Conservation (phyloP, 2,797 vertebrate species). For the Alexandromys oeconomus region DNA sequence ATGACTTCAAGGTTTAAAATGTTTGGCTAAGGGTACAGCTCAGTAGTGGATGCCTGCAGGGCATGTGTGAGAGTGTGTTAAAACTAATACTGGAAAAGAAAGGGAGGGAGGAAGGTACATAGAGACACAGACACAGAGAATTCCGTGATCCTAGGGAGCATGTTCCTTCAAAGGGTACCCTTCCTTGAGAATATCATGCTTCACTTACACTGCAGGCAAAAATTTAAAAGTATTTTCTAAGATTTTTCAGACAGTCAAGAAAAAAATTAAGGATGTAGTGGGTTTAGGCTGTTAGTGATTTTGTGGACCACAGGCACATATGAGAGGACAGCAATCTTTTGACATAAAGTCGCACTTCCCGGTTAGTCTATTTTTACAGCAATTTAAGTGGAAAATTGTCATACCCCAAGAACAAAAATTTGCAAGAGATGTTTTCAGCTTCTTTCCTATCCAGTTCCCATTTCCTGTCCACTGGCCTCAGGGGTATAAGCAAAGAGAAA, state of each 20-base stretch:
- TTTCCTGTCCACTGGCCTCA: slow-evolving; percentile 74
- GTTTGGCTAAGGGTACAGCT: not conserved
- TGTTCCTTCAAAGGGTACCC: not conserved
- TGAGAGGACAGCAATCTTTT: slow-evolving; percentile 21
- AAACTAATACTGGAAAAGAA: not conserved
- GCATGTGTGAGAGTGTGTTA: not conserved
- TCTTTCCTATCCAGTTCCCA: slow-evolving; percentile 72
- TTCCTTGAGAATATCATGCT: not conserved
- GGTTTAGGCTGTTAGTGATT: not conserved
- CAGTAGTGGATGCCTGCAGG: not conserved
- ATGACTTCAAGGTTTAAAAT: slow-evolving; percentile 4
- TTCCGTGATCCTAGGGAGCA: not conserved
- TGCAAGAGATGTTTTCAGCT: slow-evolving; percentile 73
- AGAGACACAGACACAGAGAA: not conserved
- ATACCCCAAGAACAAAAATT: slow-evolving; percentile 64
- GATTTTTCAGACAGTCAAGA: slow-evolving; percentile 48
- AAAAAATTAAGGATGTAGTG: slow-evolving; percentile 19
- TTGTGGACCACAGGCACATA: slow-evolving; percentile 29
- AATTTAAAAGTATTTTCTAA: slow-evolving; percentile 32
- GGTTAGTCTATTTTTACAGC: slow-evolving; percentile 67
- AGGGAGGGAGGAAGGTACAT: not conserved
- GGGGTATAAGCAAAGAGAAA: slow-evolving; percentile 69
- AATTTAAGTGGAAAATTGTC: slow-evolving; percentile 76
- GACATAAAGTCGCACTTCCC: slow-evolving; percentile 70
- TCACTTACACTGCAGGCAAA: slow-evolving; percentile 3